These are phyloP conservation scores for Autographa gamma DNA, from an alignment of 2,888 invertebrate species.

Conservation along the genomic window DNA sequence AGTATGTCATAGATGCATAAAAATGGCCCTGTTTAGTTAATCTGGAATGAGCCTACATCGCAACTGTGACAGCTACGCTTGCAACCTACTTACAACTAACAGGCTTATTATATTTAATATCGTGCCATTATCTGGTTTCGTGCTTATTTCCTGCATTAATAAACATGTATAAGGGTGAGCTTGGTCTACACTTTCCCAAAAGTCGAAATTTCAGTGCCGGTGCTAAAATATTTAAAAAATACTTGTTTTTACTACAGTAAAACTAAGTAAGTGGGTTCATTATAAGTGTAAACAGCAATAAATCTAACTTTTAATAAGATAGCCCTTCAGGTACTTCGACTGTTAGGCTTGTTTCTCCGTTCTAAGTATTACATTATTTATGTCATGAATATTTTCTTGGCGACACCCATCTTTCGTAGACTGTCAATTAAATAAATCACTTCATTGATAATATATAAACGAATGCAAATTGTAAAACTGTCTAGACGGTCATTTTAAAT, in stretches of 20 bases:
- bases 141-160: not conserved
- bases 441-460: slow-evolving; percentile 65
- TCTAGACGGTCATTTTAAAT: slow-evolving; percentile 81
- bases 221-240: no score
- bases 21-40: not conserved
- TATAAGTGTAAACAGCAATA: not conserved
- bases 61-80: not conserved
- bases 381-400: slow-evolving; percentile 22
- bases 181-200: not conserved
- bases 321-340: not conserved
- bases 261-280: not conserved
- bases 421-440: slow-evolving; percentile 45
- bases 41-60: not conserved
- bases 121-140: not conserved
- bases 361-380: not conserved
- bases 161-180: not conserved
- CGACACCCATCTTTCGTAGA: slow-evolving; percentile 16
- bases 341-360: not conserved
- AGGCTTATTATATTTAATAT: not conserved
- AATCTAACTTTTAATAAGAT: not conserved
- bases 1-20: no score
- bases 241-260: not conserved
- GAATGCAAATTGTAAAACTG: slow-evolving; percentile 71
- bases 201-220: not conserved
- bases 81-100: not conserved